These are phyloP conservation scores for Melitaea cinxia DNA, from an alignment of 1,140 invertebrate species.

Conservation along the genomic window DNA sequence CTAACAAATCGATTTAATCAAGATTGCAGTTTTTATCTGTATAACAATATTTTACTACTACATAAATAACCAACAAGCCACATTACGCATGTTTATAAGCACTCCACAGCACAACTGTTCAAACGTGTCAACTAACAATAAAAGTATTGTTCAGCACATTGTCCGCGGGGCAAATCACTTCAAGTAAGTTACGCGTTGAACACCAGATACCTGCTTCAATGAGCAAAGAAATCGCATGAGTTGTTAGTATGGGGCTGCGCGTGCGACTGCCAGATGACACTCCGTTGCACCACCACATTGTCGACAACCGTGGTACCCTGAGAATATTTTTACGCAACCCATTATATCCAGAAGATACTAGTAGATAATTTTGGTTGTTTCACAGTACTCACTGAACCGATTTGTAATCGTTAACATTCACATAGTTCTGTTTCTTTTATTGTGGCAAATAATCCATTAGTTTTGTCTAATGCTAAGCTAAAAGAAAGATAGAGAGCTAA, in stretches of 20 bases:
- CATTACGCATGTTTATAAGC: neutral
- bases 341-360: slow-evolving; percentile 64
- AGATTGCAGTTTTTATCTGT: too few species aligned
- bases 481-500: too few species aligned
- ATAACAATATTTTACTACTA: neutral
- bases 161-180: neutral
- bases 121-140: neutral
- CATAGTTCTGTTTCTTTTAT: slow-evolving; percentile 8
- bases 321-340: slow-evolving; percentile 70
- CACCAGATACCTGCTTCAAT: slow-evolving; percentile 23
- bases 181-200: neutral
- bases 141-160: neutral
- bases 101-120: slow-evolving; percentile 4
- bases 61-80: slow-evolving; percentile 5
- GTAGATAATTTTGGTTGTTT: slow-evolving; percentile 49
- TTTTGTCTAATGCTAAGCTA: too few species aligned
- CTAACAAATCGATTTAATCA: too few species aligned
- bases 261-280: slow-evolving; percentile 32
- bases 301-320: slow-evolving; percentile 69
- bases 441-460: neutral
- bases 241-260: slow-evolving; percentile 34
- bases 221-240: slow-evolving; percentile 32
- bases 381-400: slow-evolving; percentile 21
- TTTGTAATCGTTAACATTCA: slow-evolving; percentile 32
- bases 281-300: slow-evolving; percentile 54